phyloP scores from a whole-genome alignment of 2,113 vertebrate genomes.

The Apeltes quadracus region DNA sequence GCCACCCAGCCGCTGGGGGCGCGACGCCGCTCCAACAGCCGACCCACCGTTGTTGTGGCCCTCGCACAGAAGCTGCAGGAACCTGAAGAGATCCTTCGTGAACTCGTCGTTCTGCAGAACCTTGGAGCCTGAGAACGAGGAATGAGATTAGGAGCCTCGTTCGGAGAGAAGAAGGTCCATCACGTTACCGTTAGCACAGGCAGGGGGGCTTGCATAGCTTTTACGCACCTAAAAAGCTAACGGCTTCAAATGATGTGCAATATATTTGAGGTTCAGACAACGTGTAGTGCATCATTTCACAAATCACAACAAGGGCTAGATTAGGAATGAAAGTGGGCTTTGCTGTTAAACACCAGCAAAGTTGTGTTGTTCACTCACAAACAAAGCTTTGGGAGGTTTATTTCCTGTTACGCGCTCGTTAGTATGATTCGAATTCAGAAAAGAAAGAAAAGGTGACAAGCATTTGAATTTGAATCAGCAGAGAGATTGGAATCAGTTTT shows the following conservation, averaged over 20 bases:
- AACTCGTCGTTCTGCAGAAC: slow-evolving; percentile 98
- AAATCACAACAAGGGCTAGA: slow-evolving; percentile 40
- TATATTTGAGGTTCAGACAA: slow-evolving; percentile 25
- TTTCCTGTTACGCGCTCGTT: slow-evolving; percentile 52
- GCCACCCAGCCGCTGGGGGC: no score
- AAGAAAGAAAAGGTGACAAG: slow-evolving; percentile 61
- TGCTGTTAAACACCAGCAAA: slow-evolving; percentile 52
- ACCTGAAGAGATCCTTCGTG: slow-evolving; percentile 96
- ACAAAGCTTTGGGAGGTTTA: slow-evolving; percentile 65
- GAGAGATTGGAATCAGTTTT: slow-evolving; percentile 51
- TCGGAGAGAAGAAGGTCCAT: slow-evolving; percentile 34
- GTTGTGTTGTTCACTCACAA: slow-evolving; percentile 51
- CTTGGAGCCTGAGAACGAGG: slow-evolving; percentile 91
- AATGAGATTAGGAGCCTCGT: slow-evolving; percentile 59
- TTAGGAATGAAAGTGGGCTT: slow-evolving; percentile 44
- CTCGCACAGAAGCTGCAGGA: slow-evolving; percentile 97
- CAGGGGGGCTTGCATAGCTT: slow-evolving; percentile 52
- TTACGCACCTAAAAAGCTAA: slow-evolving; percentile 51
- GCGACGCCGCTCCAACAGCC: no score
- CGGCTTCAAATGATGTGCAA: slow-evolving; percentile 45
- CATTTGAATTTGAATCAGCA: slow-evolving; percentile 50
- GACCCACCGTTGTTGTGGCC: slow-evolving; percentile 96
- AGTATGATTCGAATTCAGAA: slow-evolving; percentile 55
- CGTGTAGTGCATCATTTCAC: slow-evolving; percentile 50
- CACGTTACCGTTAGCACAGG: slow-evolving; percentile 49